Evolutionary conservation across 2,113 vertebrate genomes (phyloP), one percentile per base, ranked within the genome.

Genomic region (Lynx canadensis): DNA sequence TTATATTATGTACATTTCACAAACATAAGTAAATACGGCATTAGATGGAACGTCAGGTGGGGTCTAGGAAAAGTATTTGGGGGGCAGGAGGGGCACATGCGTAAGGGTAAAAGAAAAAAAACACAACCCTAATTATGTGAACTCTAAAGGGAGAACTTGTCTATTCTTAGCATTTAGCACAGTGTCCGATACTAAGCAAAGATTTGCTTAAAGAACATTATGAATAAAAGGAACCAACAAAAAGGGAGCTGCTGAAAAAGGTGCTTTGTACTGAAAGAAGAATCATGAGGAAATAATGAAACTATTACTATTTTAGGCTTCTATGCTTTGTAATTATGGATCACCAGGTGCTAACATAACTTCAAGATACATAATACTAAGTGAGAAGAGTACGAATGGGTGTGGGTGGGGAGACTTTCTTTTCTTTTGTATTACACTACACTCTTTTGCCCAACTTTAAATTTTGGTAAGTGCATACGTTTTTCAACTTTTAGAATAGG

Each of bases 281-380:
- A 96, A 74, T 50, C 16, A 50, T 12, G 19, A 91, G 18, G 38
- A 91, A 96, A 95, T 52, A 93, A 71, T 69, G 89, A 88, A 80
- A 79, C 0, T 71, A 25, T n/a, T 36, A 84, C 33, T 60, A 87
- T 73, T 80, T 91, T 45, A 96, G 84, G 52, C 9, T 23, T 48
- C 65, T 81, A 81, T 33, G 38, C 69, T 88, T 76, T 41, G 66
- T n/a, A 52, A 87, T 45, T n/a, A 29, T 1, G 68, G 4, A 74
- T 33, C 45, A 86, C 21, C 60, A 73, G 4, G 5, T 50, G 36
- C 3, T 91, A 27, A 82, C 36, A n/a, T 18, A 33, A 87, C 19
- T 87, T 79, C 89, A 45, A 83, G 27, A 57, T 36, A 89, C 5
- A 93, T 8, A 94, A 88, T 36, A 57, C 27, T 65, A 92, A 88